Percentiles rank a stretch among this genome's conserved stretches.
Conservation (phyloP, 1,140 invertebrate species). For the Pachypeltis micranthus region DNA sequence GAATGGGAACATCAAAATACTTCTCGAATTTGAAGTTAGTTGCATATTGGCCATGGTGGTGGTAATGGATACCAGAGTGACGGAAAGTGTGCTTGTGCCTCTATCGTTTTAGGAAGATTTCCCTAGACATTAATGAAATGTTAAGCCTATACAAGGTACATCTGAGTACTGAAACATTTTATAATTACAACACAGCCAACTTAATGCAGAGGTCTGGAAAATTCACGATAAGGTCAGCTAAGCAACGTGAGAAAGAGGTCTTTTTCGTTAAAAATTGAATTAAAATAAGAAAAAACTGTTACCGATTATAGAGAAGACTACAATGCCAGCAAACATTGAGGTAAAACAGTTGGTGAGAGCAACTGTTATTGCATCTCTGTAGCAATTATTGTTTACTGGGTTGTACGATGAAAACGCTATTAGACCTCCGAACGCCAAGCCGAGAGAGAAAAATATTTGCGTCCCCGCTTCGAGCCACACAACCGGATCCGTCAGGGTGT, state of each 20-base stretch:
- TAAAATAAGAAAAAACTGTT: constrained; percentile 1
- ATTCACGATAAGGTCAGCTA: too few species aligned
- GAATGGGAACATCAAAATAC: too few species aligned
- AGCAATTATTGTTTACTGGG: constrained; percentile 91
- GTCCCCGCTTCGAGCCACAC: constrained; percentile 95
- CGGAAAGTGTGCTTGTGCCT: too few species aligned
- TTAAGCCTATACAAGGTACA: too few species aligned
- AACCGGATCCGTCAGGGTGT: constrained; percentile 58
- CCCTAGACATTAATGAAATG: too few species aligned
- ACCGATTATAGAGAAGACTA: constrained; percentile 95
- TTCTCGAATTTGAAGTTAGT: too few species aligned
- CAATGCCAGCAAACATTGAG: constrained; percentile 94
- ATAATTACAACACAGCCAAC: too few species aligned
- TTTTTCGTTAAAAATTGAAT: not conserved
- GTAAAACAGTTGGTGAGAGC: constrained; percentile 91
- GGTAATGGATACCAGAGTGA: too few species aligned
- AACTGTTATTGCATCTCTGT: constrained; percentile 85
- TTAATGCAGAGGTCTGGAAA: too few species aligned
- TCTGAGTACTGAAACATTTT: too few species aligned
- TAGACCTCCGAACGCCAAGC: constrained; percentile 85
- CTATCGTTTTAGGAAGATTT: too few species aligned
- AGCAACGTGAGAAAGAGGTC: not conserved
- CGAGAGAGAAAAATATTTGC: constrained; percentile 95
- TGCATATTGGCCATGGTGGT: too few species aligned
- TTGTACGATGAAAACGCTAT: constrained; percentile 95